A percentile compares a stretch with the other conserved stretches of the same genome.
Conservation (phyloP, 2,113 vertebrate species). For the Thamnophis sirtalis region DNA sequence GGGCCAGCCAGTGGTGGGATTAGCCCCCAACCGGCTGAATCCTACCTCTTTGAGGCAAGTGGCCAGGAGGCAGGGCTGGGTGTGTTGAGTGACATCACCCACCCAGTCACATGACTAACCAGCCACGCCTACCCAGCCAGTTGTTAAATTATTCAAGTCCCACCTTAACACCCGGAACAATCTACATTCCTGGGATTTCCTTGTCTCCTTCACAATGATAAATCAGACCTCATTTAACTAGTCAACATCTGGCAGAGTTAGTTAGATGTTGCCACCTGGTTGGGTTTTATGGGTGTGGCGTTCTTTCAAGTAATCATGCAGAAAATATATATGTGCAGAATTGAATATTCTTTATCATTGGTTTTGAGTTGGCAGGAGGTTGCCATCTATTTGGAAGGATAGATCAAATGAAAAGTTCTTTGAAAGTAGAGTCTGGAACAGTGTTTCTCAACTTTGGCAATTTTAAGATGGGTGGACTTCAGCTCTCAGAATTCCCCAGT, state of each 20-base stretch:
- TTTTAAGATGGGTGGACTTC: background rate
- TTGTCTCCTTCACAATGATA: background rate
- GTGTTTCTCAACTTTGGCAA: background rate
- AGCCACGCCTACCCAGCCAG: no score
- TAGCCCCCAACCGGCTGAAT: no score
- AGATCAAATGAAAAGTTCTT: background rate
- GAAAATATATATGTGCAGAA: background rate
- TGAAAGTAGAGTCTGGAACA: background rate
- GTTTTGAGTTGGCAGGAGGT: background rate
- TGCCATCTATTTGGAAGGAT: background rate
- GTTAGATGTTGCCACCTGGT: background rate
- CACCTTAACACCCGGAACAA: background rate
- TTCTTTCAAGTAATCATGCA: background rate
- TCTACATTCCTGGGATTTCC: background rate
- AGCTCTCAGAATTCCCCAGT: background rate
- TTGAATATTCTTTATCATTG: background rate
- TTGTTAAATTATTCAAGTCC: no score
- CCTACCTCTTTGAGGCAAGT: no score
- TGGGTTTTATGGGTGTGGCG: background rate
- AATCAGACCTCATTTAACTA: background rate
- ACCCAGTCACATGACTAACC: no score
- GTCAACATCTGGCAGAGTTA: background rate
- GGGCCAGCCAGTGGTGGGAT: no score
- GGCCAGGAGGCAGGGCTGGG: no score
- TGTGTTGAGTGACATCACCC: no score